Base-by-base conservation (phyloP, 2,888 invertebrate genomes). In the Amblyjoppa fuscipennis region DNA sequence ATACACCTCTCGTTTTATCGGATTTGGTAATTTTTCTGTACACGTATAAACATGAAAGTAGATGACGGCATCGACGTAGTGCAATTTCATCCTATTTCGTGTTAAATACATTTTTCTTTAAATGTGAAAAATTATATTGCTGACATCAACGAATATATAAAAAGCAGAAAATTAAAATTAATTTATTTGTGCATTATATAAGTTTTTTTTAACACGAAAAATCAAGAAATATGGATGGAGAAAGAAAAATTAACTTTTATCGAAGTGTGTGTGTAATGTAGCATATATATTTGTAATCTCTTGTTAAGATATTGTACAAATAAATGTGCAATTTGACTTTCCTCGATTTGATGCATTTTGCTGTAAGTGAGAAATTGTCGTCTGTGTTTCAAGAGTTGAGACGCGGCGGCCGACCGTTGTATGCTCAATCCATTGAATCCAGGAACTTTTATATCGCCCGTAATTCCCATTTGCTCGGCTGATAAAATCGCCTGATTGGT, bases 281-380 rank as follows among this genome's bases (percentile, higher is more conserved):
- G 34, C 53, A n/a, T 20, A 16, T 64, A 31, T 28, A 34, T 64
- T 64, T 93, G 94, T 87, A 95, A 93, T 92, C 96, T 96, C 93
- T 97, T 97, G 95, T 97, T 98, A 84, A 99, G 95, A 95, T 98
- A 99, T 92, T 98, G 98, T 92, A 99, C 96, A 96, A 97, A 99
- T 93, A 98, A 96, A 87, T 96, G 95, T 0, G 97, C 96, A 84
- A 98, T 96, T 92, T 97, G 97, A 69, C 95, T 94, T 88, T 96
- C 95, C 91, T 96, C 95, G 86, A 95, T 93, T 94, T 96, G 97
- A 92, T 98, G 97, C 95, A 97, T 96, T 94, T 98, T 98, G 16
- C 97, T 97, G 92, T 98, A 99, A 0, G 96, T 97, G 7, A 99
- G 95, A 94, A 99, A 99, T 93, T 99, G 99, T 87, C 98, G 95